Base-by-base conservation (phyloP, 2,113 vertebrate genomes). In the Eulemur macaco region DNA sequence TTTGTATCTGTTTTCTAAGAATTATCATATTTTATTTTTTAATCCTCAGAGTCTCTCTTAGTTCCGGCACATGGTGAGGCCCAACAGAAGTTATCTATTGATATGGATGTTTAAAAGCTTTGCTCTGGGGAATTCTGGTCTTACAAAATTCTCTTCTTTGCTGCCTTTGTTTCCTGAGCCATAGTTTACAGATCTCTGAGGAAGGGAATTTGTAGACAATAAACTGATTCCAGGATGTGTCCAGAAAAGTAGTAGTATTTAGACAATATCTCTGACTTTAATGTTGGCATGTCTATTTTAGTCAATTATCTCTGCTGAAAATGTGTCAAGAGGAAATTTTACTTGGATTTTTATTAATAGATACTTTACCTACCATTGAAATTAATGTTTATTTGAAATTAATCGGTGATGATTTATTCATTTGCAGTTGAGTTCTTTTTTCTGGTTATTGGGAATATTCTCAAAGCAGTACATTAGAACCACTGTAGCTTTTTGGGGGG, bases 321-420 rank as follows among this genome's bases (percentile, higher is more conserved):
- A 60, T 74, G 5, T 84, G 37, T 54, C 11, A 71, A 86, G 56
- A 89, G 63, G 71, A 86, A 69, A 95, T 91, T 95, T 54, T 74
- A 20, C 15, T 60, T 92, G 68, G 27, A 94, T 64, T 82, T 96
- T 91, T 93, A 94, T 90, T 96, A 66, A 95, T 71, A 86, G 56
- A 50, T 68, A 69, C 21, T 87, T 95, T 83, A 64, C 31, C 50
- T 94, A 73, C 42, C 13, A 34, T 76, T 92, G 84, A 94, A 94
- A 81, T 96, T 73, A 89, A 66, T 96, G 69, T 92, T 94, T 93
- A 34, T 88, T 88, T 89, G 54, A 82, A 91, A 73, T 78, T 92
- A 85, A 31, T 45, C 6, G 42, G 50, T 91, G 42, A 34, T 68
- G 69, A 39, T 56, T 83, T 66, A 68, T 68, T 86, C 42, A 95